A percentile compares a stretch with the other conserved stretches of the same genome.
These are phyloP conservation scores for Okapia johnstoni DNA, from an alignment of 2,113 vertebrate species.

Conservation along the genomic window DNA sequence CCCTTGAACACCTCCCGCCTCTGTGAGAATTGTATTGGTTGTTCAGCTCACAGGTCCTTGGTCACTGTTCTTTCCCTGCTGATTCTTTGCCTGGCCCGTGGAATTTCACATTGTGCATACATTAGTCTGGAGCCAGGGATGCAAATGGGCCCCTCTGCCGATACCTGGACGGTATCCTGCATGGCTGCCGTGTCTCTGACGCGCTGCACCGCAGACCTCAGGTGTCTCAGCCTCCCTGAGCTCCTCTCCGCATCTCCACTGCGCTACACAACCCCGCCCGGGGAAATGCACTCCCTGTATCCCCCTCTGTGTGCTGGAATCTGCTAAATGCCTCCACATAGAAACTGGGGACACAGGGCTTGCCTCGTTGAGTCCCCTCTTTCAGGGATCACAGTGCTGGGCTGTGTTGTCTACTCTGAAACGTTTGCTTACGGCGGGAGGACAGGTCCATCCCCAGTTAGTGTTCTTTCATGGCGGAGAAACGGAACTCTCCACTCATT, in stretches of 20 bases:
- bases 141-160: not conserved
- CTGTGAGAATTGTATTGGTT: not conserved
- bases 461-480: not conserved
- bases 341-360: not conserved
- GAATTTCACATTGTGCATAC: not conserved
- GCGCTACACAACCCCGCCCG: not conserved
- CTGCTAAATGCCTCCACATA: not conserved
- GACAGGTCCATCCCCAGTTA: not conserved
- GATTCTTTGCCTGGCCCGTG: not conserved
- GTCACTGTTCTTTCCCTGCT: not conserved
- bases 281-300: not conserved
- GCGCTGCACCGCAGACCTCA: not conserved
- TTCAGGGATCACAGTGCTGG: not conserved
- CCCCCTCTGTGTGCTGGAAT: not conserved
- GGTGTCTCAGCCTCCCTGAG: not conserved
- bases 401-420: not conserved
- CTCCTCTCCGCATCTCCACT: not conserved
- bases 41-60: not conserved
- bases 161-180: not conserved
- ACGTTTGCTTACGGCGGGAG: not conserved
- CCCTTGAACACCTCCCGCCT: not conserved
- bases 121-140: not conserved
- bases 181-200: not conserved
- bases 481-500: not conserved
- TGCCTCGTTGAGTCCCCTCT: not conserved